Percentiles rank a stretch among this genome's conserved stretches.
These are phyloP conservation scores for Erannis defoliaria DNA, from an alignment of 2,888 invertebrate species.

Conservation along the genomic window DNA sequence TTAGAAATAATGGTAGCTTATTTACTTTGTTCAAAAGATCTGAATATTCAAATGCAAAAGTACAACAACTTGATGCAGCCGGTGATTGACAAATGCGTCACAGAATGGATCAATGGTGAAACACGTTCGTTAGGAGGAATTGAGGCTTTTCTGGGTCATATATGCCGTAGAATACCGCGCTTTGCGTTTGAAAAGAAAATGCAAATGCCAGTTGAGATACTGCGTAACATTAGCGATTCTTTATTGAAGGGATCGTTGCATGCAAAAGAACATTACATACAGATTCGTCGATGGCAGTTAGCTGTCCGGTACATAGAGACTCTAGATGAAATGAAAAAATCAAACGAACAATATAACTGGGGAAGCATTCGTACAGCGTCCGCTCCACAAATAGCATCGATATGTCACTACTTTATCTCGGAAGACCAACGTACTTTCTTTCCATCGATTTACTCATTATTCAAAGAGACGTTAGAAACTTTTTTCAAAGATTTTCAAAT, in stretches of 20 bases:
- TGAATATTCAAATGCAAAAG: constrained; percentile 18
- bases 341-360: constrained; percentile 9
- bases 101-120: constrained; percentile 6
- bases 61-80: constrained; percentile 17
- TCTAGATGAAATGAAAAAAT: background rate
- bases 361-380: constrained; percentile 4
- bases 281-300: constrained; percentile 19
- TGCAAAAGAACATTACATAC: constrained; percentile 8
- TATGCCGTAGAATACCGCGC: background rate
- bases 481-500: constrained; percentile 11
- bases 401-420: constrained; percentile 3
- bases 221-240: background rate
- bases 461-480: background rate
- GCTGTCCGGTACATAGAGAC: constrained; percentile 10
- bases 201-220: constrained; percentile 6
- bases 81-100: constrained; percentile 5
- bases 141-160: background rate
- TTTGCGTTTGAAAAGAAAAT: constrained; percentile 16
- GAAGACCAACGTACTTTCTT: constrained; percentile 5
- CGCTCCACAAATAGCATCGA: background rate
- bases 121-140: constrained; percentile 1
- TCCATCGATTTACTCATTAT: constrained; percentile 20
- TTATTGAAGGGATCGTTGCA: background rate
- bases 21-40: constrained; percentile 17
- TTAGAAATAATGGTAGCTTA: constrained; percentile 12